A percentile compares a stretch with the other conserved stretches of the same genome.
Conservation (phyloP, 92 coral and sea anemone genomes). For the Epizoanthus stellaris region DNA sequence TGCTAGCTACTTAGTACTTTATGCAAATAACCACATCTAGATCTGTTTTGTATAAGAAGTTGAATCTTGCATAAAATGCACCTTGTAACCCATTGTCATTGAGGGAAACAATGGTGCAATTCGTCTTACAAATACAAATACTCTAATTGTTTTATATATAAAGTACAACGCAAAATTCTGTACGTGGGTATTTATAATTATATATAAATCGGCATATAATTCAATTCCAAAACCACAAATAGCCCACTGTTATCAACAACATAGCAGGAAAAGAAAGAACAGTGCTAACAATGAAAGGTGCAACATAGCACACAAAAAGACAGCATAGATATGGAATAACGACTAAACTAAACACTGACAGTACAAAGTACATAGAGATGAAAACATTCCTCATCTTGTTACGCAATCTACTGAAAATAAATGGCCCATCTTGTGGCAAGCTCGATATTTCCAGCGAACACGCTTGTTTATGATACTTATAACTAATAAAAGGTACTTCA, state of each 20-base stretch:
- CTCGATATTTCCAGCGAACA: constrained; percentile 4
- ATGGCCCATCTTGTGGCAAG: not conserved
- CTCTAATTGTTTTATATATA: too few relatives aligned
- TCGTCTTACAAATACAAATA: too few relatives aligned
- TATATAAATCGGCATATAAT: too few relatives aligned
- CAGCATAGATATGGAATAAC: constrained; percentile 25
- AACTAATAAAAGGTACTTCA: not conserved
- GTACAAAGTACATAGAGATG: not conserved
- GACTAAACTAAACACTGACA: constrained; percentile 23
- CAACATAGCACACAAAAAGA: not conserved
- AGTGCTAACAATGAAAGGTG: not conserved
- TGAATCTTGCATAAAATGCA: too few relatives aligned
- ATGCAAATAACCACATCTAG: too few relatives aligned
- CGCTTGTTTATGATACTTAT: not conserved
- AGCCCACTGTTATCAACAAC: not conserved
- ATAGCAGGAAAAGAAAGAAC: constrained; percentile 6
- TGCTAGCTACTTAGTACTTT: too few relatives aligned
- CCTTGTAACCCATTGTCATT: too few relatives aligned
- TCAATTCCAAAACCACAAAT: not conserved
- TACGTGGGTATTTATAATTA: too few relatives aligned
- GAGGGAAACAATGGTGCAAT: too few relatives aligned
- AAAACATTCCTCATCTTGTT: not conserved
- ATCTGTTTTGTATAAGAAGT: too few relatives aligned
- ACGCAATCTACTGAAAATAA: not conserved
- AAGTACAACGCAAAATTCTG: too few relatives aligned